Evolutionary conservation across 2,888 invertebrate genomes (phyloP).

Genomic region (Calephelis perditalis): DNA sequence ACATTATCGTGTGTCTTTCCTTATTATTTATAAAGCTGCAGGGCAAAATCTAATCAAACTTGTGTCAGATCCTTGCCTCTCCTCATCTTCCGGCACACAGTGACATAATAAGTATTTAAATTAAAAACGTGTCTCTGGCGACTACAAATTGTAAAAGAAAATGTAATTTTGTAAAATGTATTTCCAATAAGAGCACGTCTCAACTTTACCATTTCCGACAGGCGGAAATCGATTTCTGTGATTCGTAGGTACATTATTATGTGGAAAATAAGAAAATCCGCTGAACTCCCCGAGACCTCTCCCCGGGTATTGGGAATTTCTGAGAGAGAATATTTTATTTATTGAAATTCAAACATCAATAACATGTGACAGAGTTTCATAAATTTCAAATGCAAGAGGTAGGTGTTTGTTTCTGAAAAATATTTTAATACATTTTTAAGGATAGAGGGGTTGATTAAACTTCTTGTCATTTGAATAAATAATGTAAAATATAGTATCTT

Average conservation of each 20-base stretch:
- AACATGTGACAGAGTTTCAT: too few species aligned
- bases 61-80: not conserved
- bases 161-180: constrained; percentile 13
- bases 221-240: constrained; percentile 32
- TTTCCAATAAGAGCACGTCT: constrained; percentile 21
- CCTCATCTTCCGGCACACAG: constrained; percentile 6
- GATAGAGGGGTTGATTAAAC: too few species aligned
- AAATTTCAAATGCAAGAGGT: too few species aligned
- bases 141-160: constrained; percentile 10
- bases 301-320: not conserved
- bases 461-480: too few species aligned
- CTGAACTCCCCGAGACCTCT: constrained; percentile 19
- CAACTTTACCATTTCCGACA: constrained; percentile 26
- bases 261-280: constrained; percentile 30
- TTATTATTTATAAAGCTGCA: too few species aligned
- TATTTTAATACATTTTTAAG: too few species aligned
- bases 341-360: too few species aligned
- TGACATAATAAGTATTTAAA: constrained; percentile 11
- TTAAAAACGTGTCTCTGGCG: constrained; percentile 8
- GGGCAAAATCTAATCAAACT: not conserved
- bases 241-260: constrained; percentile 31
- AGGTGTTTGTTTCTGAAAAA: too few species aligned
- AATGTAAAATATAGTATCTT: too few species aligned
- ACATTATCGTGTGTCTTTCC: too few species aligned
- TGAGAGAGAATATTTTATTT: not conserved